Evolutionary conservation across 2,888 invertebrate species (phyloP).

Genomic region (Scaeva pyrastri): DNA sequence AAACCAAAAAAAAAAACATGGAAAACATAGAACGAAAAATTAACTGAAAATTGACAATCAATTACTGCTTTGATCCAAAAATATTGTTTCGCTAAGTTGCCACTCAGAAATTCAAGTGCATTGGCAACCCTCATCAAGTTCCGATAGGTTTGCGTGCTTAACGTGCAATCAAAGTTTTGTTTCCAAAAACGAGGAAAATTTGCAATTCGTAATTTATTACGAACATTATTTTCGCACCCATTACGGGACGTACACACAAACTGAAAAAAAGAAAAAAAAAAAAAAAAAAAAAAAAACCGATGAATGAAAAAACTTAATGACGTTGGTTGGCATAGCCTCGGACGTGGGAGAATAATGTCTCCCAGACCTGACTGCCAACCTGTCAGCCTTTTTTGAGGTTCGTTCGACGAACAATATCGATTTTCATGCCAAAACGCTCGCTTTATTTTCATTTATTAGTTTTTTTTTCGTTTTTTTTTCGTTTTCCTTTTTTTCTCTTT

Average conservation of each 20-base stretch:
- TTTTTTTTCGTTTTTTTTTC: no score
- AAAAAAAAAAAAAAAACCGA: constrained; percentile 40
- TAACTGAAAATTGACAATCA: no score
- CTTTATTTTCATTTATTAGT: constrained; percentile 61
- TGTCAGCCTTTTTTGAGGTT: neutral
- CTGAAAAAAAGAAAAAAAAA: constrained; percentile 31
- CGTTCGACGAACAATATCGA: constrained; percentile 57
- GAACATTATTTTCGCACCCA: constrained; percentile 73
- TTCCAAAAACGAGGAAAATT: constrained; percentile 63
- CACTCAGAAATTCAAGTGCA: neutral
- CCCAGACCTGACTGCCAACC: neutral
- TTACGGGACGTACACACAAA: constrained; percentile 29
- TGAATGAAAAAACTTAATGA: constrained; percentile 20
- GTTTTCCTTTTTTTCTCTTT: no score
- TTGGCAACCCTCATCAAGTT: constrained; percentile 20
- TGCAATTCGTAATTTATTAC: constrained; percentile 73
- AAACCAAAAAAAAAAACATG: no score
- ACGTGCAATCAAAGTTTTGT: constrained; percentile 71
- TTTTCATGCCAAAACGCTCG: constrained; percentile 54
- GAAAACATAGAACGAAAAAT: no score
- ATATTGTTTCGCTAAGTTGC: no score
- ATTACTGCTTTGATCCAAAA: no score
- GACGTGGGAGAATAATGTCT: constrained; percentile 6
- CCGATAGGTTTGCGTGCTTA: constrained; percentile 67
- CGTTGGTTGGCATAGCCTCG: constrained; percentile 14